Base-by-base conservation (phyloP, 92 coral and sea anemone species). In the Porites rus region DNA sequence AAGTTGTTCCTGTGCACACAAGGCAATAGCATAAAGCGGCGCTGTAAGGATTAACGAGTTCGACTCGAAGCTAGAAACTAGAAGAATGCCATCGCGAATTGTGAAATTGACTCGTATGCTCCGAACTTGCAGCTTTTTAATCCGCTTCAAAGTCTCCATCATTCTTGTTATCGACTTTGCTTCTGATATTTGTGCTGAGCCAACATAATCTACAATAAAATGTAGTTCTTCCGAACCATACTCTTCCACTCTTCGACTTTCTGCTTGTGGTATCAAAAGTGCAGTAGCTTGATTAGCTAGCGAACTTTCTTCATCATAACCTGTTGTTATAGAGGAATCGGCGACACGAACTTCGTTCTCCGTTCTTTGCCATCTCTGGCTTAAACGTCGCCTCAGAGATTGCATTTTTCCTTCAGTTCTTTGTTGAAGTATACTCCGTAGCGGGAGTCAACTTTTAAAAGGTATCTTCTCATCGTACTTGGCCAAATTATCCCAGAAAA, bases 1-100 rank as follows among this genome's bases (percentile, higher is more conserved):
- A 17, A 97, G 94, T 19, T 94, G 96, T 65, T 97, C 99, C 67
- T 97, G 98, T 18, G 94, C 99, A 90, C 99, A 97, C 76, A 95
- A 90, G 25, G 99, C 98, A 18, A 97, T 93, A 67, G 98, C 96
- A 93, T 97, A 97, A 10, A 97, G 90, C 14, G 99, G 99, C 20
- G 98, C 98, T 18, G 99, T 97, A 8, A 97, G 90, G 70, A 97
- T 88, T 20, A 94, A 85, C 13, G 95, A 93, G 88, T 93, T 94
- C 52, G 98, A 92, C 28, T 94, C 96, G 8, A 92, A 96, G 74
- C 88, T 83, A 54, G 92, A 91, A 20, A 97, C 95, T 82, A 93
- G 91, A 56, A 97, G 82, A 73, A 97, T 93, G n/a, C 99, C 99
- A 72, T 97, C 98, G 78, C 90, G 86, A 14, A 97, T 95, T 0